Evolutionary conservation across 2,888 invertebrate genomes (phyloP).

Genomic region (Homarus gammarus): DNA sequence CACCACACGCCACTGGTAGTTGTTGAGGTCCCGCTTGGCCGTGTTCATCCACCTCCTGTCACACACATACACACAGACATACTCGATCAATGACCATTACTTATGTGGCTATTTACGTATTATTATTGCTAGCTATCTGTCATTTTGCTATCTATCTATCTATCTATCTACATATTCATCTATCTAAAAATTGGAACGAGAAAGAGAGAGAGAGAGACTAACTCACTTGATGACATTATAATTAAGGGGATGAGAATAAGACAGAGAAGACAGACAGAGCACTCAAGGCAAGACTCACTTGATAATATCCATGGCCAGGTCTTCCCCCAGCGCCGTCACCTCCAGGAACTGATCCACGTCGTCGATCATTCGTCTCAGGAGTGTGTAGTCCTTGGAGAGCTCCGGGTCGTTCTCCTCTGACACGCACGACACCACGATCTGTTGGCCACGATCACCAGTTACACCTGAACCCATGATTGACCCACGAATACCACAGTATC

Average conservation of each 20-base stretch:
- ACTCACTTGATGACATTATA: too few relatives aligned
- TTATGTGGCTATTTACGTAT: too few relatives aligned
- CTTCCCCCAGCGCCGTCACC: conserved; percentile 93
- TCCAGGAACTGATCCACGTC: conserved; percentile 92
- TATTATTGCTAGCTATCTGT: too few relatives aligned
- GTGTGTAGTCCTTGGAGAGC: conserved; percentile 92
- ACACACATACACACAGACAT: not conserved
- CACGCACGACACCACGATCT: conserved; percentile 95
- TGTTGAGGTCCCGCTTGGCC: conserved; percentile 91
- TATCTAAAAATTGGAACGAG: too few relatives aligned
- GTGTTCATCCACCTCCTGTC: conserved; percentile 90
- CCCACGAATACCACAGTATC: too few relatives aligned
- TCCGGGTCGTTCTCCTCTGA: conserved; percentile 91
- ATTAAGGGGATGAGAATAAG: too few relatives aligned
- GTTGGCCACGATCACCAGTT: conserved; percentile 76
- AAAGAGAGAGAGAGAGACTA: too few relatives aligned
- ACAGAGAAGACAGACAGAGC: too few relatives aligned
- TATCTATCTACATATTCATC: too few relatives aligned
- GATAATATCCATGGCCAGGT: conserved; percentile 94
- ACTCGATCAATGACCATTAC: not conserved
- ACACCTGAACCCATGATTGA: too few relatives aligned
- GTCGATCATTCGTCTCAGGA: conserved; percentile 92
- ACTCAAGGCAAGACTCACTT: too few relatives aligned
- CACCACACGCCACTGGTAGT: conserved; percentile 96
- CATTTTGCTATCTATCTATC: too few relatives aligned